Base-by-base conservation (phyloP, 2,888 invertebrate genomes). In the Chloroclystis v-ata region DNA sequence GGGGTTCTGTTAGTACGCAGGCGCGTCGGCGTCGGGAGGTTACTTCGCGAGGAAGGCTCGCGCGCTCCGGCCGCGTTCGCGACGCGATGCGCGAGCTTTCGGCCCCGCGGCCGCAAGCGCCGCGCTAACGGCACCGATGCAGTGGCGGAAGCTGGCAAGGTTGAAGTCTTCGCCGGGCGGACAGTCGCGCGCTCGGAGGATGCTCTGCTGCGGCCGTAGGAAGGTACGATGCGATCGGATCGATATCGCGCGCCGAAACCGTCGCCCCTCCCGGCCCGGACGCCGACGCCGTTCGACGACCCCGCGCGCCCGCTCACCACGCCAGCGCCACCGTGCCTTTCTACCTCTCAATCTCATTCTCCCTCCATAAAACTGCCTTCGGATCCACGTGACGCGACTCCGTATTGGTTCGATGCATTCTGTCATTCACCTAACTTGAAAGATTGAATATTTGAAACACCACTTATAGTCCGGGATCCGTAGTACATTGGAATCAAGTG, bases 121-220 rank as follows among this genome's bases (percentile, higher is more conserved):
- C 89, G 89, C 90, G 89, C 87, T 90, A 89, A 89, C 87, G 82
- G 89, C 84, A 89, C 91, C 91, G 91, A 94, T 93, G 94, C 94
- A 94, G 93, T 93, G 93, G 93, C 91, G 93, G 89, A 93, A 93
- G 91, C 91, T 93, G 87, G 92, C 93, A 89, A 92, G 93, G 90
- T 91, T 91, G 89, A 91, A 91, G 89, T 90, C 91, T 90, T 90
- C 91, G 89, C 90, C 91, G 89, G 85, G 87, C 82, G 87, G 85
- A 77, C 86, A 80, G 75, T 85, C 86, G 78, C 92, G 92, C 90
- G 93, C 93, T 91, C 93, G 93, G 91, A 93, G 92, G 91, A 95
- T 95, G 95, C 95, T 95, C 91, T 95, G 95, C 92, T 95, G 95
- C 92, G 95, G 95, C 91, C 94, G 95, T 89, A 94, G 95, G 91